These are phyloP conservation scores for Pseudorhombus dupliciocellatus DNA, from an alignment of 2,113 vertebrate genomes.

Conservation along the genomic window DNA sequence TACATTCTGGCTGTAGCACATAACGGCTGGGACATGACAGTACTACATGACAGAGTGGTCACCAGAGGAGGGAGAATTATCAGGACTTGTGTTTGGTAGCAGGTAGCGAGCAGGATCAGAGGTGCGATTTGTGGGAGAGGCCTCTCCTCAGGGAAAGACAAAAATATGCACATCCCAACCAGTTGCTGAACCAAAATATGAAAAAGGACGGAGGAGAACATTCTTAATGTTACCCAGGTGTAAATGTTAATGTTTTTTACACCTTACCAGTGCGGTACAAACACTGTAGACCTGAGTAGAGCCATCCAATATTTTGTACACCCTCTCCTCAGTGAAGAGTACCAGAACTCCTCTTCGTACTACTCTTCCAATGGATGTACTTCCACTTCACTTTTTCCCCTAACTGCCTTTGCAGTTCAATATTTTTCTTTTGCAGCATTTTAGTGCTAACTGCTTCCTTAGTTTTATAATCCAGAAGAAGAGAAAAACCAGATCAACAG, in stretches of 20 bases:
- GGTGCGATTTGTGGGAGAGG: slow-evolving; percentile 30
- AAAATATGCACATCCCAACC: slow-evolving; percentile 46
- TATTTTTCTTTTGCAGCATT: slow-evolving; percentile 33
- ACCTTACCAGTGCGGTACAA: slow-evolving; percentile 11
- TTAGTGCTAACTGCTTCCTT: slow-evolving; percentile 40
- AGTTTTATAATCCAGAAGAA: slow-evolving; percentile 8
- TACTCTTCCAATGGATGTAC: slow-evolving; percentile 1
- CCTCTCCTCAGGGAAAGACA: slow-evolving; percentile 45
- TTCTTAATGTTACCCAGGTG: slow-evolving; percentile 26
- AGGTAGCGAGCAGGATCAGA: slow-evolving; percentile 34
- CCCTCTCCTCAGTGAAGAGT: slow-evolving; percentile 9
- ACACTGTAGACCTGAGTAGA: slow-evolving; percentile 28
- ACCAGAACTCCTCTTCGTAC: slow-evolving; percentile 25
- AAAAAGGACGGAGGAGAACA: slow-evolving; percentile 4
- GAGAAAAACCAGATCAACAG: too few species aligned
- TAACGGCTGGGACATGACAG: slow-evolving; percentile 50
- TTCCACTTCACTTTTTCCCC: not conserved
- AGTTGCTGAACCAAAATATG: slow-evolving; percentile 26
- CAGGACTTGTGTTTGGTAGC: slow-evolving; percentile 35
- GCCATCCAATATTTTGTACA: not conserved
- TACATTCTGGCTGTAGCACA: slow-evolving; percentile 52
- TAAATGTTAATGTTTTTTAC: slow-evolving; percentile 44
- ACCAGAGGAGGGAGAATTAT: slow-evolving; percentile 59
- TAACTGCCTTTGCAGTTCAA: slow-evolving; percentile 22
- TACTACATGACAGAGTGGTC: slow-evolving; percentile 52